Base-by-base conservation (phyloP, 2,888 invertebrate species). In the Calameuta idolon region DNA sequence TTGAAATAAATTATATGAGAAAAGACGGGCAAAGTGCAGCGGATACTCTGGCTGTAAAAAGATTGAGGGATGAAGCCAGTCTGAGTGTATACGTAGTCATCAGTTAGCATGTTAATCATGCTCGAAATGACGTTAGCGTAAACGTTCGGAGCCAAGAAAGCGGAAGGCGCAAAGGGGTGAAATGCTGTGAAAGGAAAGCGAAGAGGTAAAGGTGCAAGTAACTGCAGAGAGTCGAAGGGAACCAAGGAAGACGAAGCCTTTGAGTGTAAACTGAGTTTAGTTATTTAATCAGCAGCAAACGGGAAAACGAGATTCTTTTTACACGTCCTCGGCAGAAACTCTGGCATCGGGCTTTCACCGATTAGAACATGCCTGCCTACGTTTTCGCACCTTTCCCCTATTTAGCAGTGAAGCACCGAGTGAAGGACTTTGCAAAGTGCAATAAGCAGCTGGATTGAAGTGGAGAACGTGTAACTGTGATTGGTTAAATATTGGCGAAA, bases 21-120 rank as follows among this genome's bases (percentile, higher is more conserved):
- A 69, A 76, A 69, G 34, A 69, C 12, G 34, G 23, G 69, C 33
- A 34, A n/a, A 12, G 35, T 34, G 30, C 69, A 34, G 35, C n/a
- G 35, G 69, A 69, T 69, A 37, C 30, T 69, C 35, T 31, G 11
- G 34, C 34, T 37, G 15, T 12, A 30, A 11, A 34, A 69, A n/a
- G 33, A 74, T 68, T 12, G 23, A 69, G 69, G 31, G 40, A 40
- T 40, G 30, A 33, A n/a, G 74, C 34, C 74, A 34, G 74, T 12
- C 35, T 31, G 74, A 12, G 74, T 35, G 76, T 73, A 30, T 77
- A 78, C 30, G 73, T 69, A 77, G 76, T 78, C 77, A 77, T 78
- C 77, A 77, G 80, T 82, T 78, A 79, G 81, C 74, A 79, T 76
- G 81, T 82, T 82, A 80, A 82, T 83, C 76, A 80, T 69, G 76